Conservation (phyloP, 2,797 vertebrate genomes). For the Zalophus californianus region DNA sequence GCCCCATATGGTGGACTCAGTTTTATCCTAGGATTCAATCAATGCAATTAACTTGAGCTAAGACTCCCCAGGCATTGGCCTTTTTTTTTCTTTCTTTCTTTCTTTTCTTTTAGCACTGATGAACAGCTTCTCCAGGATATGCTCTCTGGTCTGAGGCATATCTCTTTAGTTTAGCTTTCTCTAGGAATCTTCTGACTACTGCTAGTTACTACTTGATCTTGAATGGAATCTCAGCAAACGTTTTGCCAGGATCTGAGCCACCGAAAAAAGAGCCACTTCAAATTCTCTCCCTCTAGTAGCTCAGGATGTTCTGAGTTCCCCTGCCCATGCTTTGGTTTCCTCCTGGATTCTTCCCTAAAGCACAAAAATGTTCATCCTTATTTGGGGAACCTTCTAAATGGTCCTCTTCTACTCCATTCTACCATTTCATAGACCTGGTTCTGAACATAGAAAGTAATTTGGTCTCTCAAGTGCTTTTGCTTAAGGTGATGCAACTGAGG, state of each 20-base stretch:
- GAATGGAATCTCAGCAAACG: conserved; percentile 34
- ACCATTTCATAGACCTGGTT: background rate
- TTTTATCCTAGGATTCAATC: background rate
- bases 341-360: background rate
- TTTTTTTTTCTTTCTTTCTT: background rate
- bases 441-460: conserved; percentile 47
- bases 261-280: background rate
- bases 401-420: conserved; percentile 24
- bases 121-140: conserved; percentile 15
- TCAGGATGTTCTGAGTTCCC: background rate
- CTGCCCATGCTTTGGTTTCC: conserved; percentile 17
- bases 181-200: conserved; percentile 38
- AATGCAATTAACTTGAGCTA: conserved; percentile 38
- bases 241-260: conserved; percentile 31
- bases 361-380: conserved; percentile 34
- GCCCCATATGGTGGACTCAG: background rate
- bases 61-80: background rate
- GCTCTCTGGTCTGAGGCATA: background rate
- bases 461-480: conserved; percentile 45
- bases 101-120: background rate
- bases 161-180: background rate
- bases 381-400: background rate
- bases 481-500: conserved; percentile 55
- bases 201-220: conserved; percentile 26
- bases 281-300: background rate